Percentiles rank a stretch among this genome's conserved stretches.
phyloP scores from a whole-genome alignment of 2,113 vertebrate species.

The Dromiciops gliroides region DNA sequence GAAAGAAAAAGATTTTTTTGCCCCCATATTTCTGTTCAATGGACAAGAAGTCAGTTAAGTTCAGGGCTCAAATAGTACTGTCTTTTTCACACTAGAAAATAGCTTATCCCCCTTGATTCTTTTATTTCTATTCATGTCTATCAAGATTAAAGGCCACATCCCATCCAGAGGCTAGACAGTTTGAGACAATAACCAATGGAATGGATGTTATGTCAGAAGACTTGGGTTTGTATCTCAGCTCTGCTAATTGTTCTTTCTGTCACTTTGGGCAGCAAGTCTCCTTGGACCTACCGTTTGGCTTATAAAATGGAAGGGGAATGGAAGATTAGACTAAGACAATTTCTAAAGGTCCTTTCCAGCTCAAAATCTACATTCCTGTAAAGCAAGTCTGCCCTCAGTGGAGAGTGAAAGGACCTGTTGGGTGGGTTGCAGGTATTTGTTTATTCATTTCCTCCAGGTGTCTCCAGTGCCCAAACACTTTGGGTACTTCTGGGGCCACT shows the following conservation, averaged over 20 bases:
- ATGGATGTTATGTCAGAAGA: neutral
- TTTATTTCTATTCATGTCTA: conserved; percentile 2
- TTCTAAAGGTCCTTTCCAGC: neutral
- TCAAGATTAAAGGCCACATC: neutral
- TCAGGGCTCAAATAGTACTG: conserved; percentile 20
- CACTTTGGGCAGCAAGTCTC: neutral
- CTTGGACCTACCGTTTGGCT: neutral
- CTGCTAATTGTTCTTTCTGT: neutral
- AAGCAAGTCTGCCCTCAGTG: neutral
- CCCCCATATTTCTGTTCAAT: conserved; percentile 33
- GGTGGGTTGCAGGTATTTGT: neutral
- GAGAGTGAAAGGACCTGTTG: neutral
- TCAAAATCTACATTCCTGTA: neutral
- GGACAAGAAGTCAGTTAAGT: conserved; percentile 14
- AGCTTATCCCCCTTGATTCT: neutral
- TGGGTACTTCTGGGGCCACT: neutral
- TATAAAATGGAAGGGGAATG: neutral
- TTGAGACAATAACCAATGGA: neutral
- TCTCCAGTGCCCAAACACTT: neutral
- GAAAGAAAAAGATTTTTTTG: conserved; percentile 29
- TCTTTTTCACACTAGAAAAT: conserved; percentile 35
- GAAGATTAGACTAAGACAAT: neutral
- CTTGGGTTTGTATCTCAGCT: neutral
- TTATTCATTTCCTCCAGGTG: neutral
- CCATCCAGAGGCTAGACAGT: neutral